Evolutionary conservation across 2,888 invertebrate genomes (phyloP).

Genomic region (Meteorus cinctellus): DNA sequence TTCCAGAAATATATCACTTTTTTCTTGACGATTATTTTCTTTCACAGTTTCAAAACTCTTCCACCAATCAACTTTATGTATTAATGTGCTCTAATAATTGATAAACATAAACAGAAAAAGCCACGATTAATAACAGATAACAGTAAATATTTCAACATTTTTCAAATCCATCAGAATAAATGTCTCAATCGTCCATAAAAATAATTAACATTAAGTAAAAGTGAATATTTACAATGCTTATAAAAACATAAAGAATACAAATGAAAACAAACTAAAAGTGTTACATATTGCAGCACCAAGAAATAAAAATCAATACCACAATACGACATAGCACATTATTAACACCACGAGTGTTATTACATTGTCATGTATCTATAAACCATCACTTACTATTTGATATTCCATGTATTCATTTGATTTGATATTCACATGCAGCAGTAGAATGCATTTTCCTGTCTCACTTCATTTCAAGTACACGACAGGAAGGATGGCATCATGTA

Average conservation of each 20-base stretch:
- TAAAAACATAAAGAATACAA: background rate
- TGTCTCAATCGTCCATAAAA: no score
- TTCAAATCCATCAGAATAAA: no score
- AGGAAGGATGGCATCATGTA: constrained; percentile 15
- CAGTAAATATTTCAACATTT: no score
- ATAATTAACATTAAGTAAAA: no score
- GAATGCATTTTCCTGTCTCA: constrained; percentile 20
- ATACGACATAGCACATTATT: background rate
- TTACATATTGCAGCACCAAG: no score
- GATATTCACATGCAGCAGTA: background rate
- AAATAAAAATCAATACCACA: no score
- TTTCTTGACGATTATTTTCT: no score
- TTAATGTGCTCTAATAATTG: no score
- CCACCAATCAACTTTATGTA: no score
- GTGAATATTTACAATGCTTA: no score
- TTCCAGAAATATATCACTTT: no score
- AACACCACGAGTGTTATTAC: background rate
- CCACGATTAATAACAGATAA: background rate
- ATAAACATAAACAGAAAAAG: background rate
- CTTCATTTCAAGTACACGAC: background rate
- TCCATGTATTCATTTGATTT: background rate
- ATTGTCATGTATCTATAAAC: background rate
- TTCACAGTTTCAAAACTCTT: no score
- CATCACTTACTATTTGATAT: background rate
- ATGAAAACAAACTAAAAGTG: background rate